These are phyloP conservation scores for Tangara arthus DNA, from an alignment of 2,797 vertebrate species.

Conservation along the genomic window DNA sequence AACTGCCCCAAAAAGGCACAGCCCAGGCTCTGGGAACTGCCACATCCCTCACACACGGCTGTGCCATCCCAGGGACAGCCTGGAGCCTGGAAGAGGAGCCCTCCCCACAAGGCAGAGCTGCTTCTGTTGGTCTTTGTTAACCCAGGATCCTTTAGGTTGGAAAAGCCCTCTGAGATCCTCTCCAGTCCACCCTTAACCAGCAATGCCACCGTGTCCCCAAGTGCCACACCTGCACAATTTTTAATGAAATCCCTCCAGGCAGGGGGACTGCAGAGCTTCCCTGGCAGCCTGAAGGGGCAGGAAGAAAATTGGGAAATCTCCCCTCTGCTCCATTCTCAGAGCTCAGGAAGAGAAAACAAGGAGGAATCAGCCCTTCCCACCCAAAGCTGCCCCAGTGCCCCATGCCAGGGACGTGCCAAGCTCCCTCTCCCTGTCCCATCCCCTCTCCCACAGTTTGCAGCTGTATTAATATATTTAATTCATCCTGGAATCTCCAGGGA, in stretches of 20 bases:
- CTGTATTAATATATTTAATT: too few species aligned
- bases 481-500: not conserved
- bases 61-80: rapidly evolving
- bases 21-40: not conserved
- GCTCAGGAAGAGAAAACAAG: rapidly evolving
- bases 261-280: not conserved
- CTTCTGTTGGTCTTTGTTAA: not conserved
- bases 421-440: not conserved
- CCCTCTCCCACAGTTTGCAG: rapidly evolving
- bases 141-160: not conserved
- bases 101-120: rapidly evolving
- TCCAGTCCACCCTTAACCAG: not conserved
- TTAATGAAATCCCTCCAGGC: not conserved
- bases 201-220: rapidly evolving
- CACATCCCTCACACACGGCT: rapidly evolving
- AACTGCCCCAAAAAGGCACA: not conserved
- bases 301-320: not conserved
- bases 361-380: not conserved
- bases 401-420: not conserved
- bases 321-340: not conserved
- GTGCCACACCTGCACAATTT: not conserved
- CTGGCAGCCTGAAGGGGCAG: not conserved
- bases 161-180: not conserved
- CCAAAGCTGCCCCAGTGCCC: not conserved
- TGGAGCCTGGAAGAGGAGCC: rapidly evolving